Conservation (phyloP, 2,888 invertebrate species). For the Drosophila lacicola region DNA sequence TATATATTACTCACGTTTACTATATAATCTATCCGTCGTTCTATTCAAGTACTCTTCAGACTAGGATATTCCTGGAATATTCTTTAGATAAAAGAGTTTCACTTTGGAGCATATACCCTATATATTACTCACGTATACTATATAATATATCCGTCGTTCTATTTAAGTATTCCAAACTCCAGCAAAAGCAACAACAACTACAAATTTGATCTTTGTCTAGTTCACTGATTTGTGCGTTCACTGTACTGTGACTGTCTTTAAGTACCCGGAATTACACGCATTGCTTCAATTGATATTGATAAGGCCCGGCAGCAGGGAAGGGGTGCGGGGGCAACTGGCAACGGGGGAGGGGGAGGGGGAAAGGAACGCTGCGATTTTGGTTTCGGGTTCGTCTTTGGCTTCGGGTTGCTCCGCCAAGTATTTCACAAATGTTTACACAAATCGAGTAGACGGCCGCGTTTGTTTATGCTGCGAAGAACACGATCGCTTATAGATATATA, state of each 20-base stretch:
- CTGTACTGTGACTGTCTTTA: constrained; percentile 8
- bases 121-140: neutral
- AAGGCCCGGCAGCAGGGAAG: constrained; percentile 1
- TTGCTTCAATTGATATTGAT: constrained; percentile 27
- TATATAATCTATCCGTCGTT: no score
- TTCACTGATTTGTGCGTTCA: neutral
- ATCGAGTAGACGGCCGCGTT: constrained; percentile 20
- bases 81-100: no score
- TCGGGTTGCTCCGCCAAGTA: neutral
- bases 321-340: no score
- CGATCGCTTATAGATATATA: constrained; percentile 56
- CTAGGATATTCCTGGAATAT: no score
- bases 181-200: no score
- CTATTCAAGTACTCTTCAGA: no score
- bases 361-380: neutral
- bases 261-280: constrained; percentile 24
- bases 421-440: constrained; percentile 33
- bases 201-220: neutral
- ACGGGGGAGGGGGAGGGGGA: neutral
- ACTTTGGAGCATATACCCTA: no score
- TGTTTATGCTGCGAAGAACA: constrained; percentile 51
- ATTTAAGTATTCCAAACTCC: no score
- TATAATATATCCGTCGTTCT: no score
- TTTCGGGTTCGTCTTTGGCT: neutral
- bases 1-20: neutral